Conservation (phyloP, 2,113 vertebrate genomes). For the Dipodomys merriami region DNA sequence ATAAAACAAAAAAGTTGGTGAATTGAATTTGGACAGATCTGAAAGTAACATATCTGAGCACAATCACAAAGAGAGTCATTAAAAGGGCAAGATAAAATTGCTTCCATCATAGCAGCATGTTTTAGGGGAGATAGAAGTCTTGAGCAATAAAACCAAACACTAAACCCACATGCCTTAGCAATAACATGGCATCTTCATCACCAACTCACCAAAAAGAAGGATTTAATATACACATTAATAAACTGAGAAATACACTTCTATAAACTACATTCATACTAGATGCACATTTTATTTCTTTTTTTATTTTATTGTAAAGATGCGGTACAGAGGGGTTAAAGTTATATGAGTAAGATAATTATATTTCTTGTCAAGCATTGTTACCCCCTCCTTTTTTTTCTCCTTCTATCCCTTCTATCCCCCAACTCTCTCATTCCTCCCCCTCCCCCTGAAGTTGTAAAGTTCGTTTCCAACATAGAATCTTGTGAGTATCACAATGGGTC, state of each 20-base stretch:
- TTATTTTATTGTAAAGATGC: too few species aligned
- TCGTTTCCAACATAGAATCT: too few species aligned
- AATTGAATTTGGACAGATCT: neutral
- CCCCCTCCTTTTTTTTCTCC: too few species aligned
- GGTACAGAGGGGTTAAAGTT: too few species aligned
- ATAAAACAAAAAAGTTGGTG: neutral
- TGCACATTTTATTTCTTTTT: neutral
- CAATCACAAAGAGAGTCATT: neutral
- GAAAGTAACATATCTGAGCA: neutral
- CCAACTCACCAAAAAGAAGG: neutral
- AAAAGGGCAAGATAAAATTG: neutral
- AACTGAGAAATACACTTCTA: neutral
- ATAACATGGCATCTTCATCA: neutral
- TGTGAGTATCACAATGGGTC: too few species aligned
- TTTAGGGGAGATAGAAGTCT: neutral
- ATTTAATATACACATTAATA: neutral
- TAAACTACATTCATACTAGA: neutral
- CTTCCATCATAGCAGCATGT: neutral
- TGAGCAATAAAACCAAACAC: neutral
- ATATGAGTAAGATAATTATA: too few species aligned
- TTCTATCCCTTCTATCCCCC: too few species aligned
- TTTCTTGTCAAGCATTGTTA: too few species aligned
- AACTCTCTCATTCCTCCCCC: too few species aligned
- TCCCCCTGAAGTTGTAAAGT: too few species aligned
- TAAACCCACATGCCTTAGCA: neutral